A percentile compares a stretch with the other conserved stretches of the same genome.
These are phyloP conservation scores for Emydura subglobosa DNA, from an alignment of 2,113 vertebrate species.

Conservation along the genomic window DNA sequence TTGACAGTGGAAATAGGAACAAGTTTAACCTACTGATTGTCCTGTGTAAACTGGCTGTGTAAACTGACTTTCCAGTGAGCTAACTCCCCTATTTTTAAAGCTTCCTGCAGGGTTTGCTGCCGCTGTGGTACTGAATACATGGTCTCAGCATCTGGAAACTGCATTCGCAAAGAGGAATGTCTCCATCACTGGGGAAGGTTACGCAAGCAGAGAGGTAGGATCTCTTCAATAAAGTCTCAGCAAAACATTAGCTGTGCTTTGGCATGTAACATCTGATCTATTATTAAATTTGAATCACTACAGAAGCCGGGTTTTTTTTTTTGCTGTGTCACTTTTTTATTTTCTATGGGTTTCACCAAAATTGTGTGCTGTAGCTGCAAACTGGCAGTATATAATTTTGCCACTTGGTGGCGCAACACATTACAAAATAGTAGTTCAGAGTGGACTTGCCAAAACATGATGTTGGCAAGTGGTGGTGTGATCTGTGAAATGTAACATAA, in stretches of 20 bases:
- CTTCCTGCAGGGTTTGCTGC: constrained; percentile 90
- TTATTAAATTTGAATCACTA: background rate
- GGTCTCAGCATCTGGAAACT: constrained; percentile 87
- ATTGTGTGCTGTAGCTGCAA: background rate
- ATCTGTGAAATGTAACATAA: background rate
- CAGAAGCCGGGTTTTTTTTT: background rate
- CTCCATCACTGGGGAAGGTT: constrained; percentile 92
- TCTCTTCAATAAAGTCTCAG: background rate
- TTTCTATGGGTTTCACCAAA: accelerated
- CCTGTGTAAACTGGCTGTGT: background rate
- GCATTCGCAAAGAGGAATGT: constrained; percentile 92
- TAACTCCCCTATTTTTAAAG: constrained; percentile 67
- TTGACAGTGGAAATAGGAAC: background rate
- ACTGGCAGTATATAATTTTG: background rate
- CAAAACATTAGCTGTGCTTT: background rate
- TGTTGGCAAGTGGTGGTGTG: background rate
- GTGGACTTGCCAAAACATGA: background rate
- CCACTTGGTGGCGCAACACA: constrained; percentile 16
- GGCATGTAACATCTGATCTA: accelerated
- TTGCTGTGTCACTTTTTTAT: background rate
- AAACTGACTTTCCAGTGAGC: background rate
- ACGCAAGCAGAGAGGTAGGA: constrained; percentile 88
- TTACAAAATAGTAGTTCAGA: background rate
- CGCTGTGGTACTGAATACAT: constrained; percentile 93
- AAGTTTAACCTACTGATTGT: background rate